Percentiles rank a stretch among this genome's conserved stretches.
Conservation (phyloP, 2,797 vertebrate species). For the Tenualosa thibaudeaui region DNA sequence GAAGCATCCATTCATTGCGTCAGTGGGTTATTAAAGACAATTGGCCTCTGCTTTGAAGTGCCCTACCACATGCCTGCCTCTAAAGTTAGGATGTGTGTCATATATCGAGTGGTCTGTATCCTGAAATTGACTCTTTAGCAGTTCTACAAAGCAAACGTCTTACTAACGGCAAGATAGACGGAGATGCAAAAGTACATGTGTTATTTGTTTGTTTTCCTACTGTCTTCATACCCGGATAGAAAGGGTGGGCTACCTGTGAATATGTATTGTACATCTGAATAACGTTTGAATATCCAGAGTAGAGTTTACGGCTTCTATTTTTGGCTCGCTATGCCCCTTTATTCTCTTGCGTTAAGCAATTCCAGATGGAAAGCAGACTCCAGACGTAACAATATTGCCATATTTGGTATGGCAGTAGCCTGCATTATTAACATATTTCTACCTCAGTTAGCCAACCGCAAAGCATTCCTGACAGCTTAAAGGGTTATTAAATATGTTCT, state of each 20-base stretch:
- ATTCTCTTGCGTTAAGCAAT: conserved; percentile 82
- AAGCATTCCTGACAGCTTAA: conserved; percentile 97
- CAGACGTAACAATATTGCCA: conserved; percentile 99
- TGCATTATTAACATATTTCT: conserved; percentile 98
- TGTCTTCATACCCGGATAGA: not conserved
- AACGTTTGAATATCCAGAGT: conserved; percentile 54
- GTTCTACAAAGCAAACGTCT: not conserved
- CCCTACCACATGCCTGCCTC: conserved; percentile 1
- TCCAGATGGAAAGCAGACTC: conserved; percentile 95
- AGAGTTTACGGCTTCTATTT: conserved; percentile 84
- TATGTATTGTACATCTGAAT: conserved; percentile 33
- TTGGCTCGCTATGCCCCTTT: conserved; percentile 76
- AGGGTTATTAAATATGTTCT: conserved; percentile 96
- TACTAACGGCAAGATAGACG: not conserved
- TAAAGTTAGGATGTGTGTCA: conserved; percentile 19
- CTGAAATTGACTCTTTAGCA: conserved; percentile 14
- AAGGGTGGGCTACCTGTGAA: conserved; percentile 2
- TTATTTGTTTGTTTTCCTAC: not conserved
- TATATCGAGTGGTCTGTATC: conserved; percentile 6
- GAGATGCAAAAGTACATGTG: not conserved
- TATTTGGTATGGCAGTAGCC: conserved; percentile 99
- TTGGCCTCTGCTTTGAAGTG: conserved; percentile 1
- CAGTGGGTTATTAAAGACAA: conserved; percentile 20
- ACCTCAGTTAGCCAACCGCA: conserved; percentile 92
- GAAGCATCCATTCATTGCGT: not conserved